Conservation (phyloP, 2,888 invertebrate genomes). For the Taphrorychus bicolor region DNA sequence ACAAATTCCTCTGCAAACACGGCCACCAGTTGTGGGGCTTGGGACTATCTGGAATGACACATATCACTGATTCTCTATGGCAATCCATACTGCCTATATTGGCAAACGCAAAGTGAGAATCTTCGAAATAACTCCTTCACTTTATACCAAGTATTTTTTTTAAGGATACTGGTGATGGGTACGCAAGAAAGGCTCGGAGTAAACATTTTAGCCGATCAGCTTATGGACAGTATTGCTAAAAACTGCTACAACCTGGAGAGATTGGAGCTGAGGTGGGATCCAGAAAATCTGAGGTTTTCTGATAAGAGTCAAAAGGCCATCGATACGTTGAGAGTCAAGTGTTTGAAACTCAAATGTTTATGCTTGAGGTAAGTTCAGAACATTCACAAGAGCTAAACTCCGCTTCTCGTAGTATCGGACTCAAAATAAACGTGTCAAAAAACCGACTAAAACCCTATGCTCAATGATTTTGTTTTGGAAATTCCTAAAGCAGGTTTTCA, state of each 20-base stretch:
- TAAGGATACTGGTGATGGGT: slow-evolving; percentile 95
- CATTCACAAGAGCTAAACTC: neutral
- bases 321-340: slow-evolving; percentile 94
- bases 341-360: slow-evolving; percentile 89
- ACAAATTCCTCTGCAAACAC: slow-evolving; percentile 89
- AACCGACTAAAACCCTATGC: too few relatives aligned
- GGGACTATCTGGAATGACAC: slow-evolving; percentile 93
- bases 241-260: slow-evolving; percentile 89
- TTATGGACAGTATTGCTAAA: slow-evolving; percentile 97
- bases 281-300: slow-evolving; percentile 96
- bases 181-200: slow-evolving; percentile 95
- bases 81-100: slow-evolving; percentile 92
- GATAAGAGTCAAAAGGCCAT: slow-evolving; percentile 99
- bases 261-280: slow-evolving; percentile 97
- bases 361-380: slow-evolving; percentile 78
- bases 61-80: slow-evolving; percentile 98
- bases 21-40: slow-evolving; percentile 90
- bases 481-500: too few relatives aligned
- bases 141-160: slow-evolving; percentile 44
- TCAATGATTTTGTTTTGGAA: too few relatives aligned
- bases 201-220: slow-evolving; percentile 96
- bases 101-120: slow-evolving; percentile 83
- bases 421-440: too few relatives aligned
- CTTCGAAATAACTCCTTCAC: neutral
- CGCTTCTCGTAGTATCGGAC: neutral